Conservation (phyloP, 2,888 invertebrate genomes). For the Pachycephus smyrnensis region DNA sequence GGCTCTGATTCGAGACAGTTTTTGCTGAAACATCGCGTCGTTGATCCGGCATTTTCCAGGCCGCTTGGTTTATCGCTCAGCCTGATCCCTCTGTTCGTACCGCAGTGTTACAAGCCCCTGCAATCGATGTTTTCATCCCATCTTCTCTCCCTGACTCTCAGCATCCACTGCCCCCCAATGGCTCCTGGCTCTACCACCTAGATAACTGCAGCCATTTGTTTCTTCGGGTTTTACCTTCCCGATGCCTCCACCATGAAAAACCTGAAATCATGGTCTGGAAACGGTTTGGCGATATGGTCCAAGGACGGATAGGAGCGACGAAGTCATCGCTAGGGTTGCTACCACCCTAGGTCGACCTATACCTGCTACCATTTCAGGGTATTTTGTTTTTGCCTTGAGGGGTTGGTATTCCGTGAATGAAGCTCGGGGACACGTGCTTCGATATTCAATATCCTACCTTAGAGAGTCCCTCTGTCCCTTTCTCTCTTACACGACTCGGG, state of each 20-base stretch:
- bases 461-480: no score
- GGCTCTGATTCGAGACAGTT: conserved; percentile 57
- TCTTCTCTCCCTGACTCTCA: conserved; percentile 30
- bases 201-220: conserved; percentile 52
- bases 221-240: conserved; percentile 25
- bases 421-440: conserved; percentile 41
- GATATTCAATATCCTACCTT: conserved; percentile 44
- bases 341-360: no score
- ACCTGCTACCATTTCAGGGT: no score
- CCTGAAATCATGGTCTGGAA: no score
- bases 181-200: conserved; percentile 15
- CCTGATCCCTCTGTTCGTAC: conserved; percentile 59
- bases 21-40: conserved; percentile 61
- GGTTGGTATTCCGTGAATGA: conserved; percentile 25
- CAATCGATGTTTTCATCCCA: conserved; percentile 60
- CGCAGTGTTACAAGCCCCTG: conserved; percentile 59
- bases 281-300: no score
- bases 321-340: no score
- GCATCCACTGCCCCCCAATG: conserved; percentile 6
- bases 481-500: no score
- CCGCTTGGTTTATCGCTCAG: conserved; percentile 61
- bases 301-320: no score
- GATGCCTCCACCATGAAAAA: no score
- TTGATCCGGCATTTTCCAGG: conserved; percentile 64
- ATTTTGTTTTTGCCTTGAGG: no score